A percentile compares a stretch with the other conserved stretches of the same genome.
Evolutionary conservation across 1,140 invertebrate species (phyloP).

Genomic region (Mylabris phalerata): DNA sequence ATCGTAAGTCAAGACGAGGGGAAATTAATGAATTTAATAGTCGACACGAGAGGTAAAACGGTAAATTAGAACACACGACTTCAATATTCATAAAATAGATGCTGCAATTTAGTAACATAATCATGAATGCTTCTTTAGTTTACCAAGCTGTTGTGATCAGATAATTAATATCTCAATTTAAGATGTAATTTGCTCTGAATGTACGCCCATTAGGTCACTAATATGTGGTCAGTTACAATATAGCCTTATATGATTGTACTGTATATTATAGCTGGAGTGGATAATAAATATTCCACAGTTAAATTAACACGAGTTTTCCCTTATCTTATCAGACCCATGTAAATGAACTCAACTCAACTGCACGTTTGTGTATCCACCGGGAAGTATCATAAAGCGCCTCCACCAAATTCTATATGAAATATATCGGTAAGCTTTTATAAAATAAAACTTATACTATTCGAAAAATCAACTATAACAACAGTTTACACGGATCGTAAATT

Average conservation of each 20-base stretch:
- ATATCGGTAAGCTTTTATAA: slow-evolving; percentile 7
- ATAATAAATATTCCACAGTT: slow-evolving; percentile 20
- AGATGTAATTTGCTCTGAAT: slow-evolving; percentile 9
- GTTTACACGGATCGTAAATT: too few species aligned
- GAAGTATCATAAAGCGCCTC: slow-evolving; percentile 13
- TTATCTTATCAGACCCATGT: slow-evolving; percentile 20
- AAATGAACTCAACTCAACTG: slow-evolving; percentile 16
- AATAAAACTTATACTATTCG: background rate
- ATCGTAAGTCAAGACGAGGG: too few species aligned
- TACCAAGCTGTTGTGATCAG: too few species aligned
- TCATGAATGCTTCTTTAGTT: too few species aligned
- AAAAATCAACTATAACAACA: too few species aligned
- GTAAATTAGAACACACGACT: too few species aligned
- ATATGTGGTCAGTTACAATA: slow-evolving; percentile 6
- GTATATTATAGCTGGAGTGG: background rate
- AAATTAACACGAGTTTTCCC: slow-evolving; percentile 23
- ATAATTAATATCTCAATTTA: slow-evolving; percentile 6
- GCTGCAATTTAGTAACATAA: too few species aligned
- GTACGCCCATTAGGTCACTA: slow-evolving; percentile 8
- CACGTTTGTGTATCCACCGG: slow-evolving; percentile 11
- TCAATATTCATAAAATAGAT: too few species aligned
- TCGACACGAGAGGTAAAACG: too few species aligned
- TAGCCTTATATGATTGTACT: slow-evolving; percentile 4
- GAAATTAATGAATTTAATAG: too few species aligned
- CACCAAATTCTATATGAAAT: slow-evolving; percentile 1